These are phyloP conservation scores for Ateles fusciceps DNA, from an alignment of 2,797 vertebrate genomes.

Conservation along the genomic window DNA sequence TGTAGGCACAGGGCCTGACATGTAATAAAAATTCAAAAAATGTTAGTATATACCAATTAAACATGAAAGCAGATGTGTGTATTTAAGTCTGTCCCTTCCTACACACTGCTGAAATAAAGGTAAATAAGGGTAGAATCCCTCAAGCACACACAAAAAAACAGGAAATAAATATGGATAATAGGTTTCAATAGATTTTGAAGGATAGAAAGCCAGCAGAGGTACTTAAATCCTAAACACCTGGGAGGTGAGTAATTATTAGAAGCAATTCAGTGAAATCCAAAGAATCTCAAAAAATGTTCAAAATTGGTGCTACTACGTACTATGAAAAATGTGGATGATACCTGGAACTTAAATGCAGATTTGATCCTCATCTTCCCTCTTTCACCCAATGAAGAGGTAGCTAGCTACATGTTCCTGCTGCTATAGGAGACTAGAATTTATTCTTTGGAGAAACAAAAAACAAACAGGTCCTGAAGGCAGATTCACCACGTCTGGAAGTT, in stretches of 20 bases:
- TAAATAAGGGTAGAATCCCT: neutral
- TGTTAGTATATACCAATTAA: neutral
- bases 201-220: neutral
- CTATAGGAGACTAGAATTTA: neutral
- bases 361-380: neutral
- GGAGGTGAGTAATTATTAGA: neutral
- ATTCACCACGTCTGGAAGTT: neutral
- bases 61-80: neutral
- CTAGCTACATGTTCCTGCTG: neutral
- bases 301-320: neutral
- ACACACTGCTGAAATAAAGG: neutral
- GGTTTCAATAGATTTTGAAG: neutral
- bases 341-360: neutral
- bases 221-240: neutral
- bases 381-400: neutral
- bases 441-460: neutral
- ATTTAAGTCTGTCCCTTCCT: neutral
- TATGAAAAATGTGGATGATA: neutral
- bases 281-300: neutral
- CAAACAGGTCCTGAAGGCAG: neutral
- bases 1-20: neutral
- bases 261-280: neutral
- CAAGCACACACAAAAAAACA: too few relatives aligned
- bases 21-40: neutral
- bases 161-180: neutral